phyloP scores from a whole-genome alignment of 2,113 vertebrate genomes.

The Struthio camelus region DNA sequence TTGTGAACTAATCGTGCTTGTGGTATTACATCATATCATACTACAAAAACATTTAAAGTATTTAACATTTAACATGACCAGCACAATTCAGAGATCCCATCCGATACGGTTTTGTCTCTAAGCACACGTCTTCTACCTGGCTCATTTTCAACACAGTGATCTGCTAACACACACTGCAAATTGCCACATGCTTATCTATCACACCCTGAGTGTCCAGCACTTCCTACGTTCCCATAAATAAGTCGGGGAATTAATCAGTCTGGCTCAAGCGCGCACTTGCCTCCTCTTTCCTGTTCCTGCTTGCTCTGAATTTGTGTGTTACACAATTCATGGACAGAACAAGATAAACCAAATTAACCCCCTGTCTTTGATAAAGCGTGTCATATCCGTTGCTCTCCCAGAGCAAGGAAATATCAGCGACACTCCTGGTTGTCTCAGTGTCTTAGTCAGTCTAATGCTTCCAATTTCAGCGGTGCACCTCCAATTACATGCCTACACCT shows the following conservation, averaged over 20 bases:
- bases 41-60: neutral
- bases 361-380: neutral
- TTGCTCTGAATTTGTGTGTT: neutral
- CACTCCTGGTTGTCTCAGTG: neutral
- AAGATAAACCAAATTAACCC: neutral
- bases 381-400: rapidly evolving
- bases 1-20: rapidly evolving
- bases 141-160: rapidly evolving
- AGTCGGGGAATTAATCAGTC: rapidly evolving
- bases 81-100: neutral
- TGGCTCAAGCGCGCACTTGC: neutral
- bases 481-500: neutral
- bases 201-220: rapidly evolving
- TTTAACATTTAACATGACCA: neutral
- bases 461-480: neutral
- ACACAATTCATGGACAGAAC: neutral
- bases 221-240: rapidly evolving
- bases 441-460: neutral
- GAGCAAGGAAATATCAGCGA: neutral
- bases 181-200: neutral
- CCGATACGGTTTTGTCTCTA: neutral
- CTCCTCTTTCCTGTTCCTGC: neutral
- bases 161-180: neutral
- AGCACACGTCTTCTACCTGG: neutral
- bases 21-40: no score